phyloP scores from a whole-genome alignment of 1,140 invertebrate species.

The Calephelis nemesis region DNA sequence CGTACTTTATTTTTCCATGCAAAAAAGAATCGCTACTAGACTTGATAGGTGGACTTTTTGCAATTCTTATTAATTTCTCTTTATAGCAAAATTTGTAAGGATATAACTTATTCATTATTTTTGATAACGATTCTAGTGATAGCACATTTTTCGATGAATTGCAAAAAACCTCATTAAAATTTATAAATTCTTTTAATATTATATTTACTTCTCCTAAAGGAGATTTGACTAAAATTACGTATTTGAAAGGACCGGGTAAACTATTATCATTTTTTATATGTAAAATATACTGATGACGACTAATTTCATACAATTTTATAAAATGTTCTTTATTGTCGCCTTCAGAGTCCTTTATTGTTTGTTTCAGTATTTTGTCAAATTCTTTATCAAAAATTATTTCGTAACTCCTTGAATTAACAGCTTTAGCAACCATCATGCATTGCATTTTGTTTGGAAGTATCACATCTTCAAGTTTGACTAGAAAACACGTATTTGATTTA shows the following conservation, averaged over 20 bases:
- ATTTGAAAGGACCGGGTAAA: slow-evolving; percentile 18
- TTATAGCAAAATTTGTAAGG: slow-evolving; percentile 21
- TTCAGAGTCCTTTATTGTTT: slow-evolving; percentile 39
- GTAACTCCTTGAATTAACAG: slow-evolving; percentile 47
- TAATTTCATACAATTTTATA: slow-evolving; percentile 37
- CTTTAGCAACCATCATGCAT: slow-evolving; percentile 29
- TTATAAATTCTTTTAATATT: slow-evolving; percentile 30
- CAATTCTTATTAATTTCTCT: slow-evolving; percentile 25
- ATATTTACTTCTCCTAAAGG: slow-evolving; percentile 51
- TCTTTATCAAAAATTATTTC: slow-evolving; percentile 55
- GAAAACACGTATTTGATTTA: slow-evolving; percentile 2
- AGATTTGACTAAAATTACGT: slow-evolving; percentile 47
- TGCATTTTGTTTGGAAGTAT: slow-evolving; percentile 1
- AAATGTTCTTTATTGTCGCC: slow-evolving; percentile 32
- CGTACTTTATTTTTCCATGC: slow-evolving; percentile 36
- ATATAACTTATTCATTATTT: slow-evolving; percentile 30
- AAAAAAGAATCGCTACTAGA: slow-evolving; percentile 44
- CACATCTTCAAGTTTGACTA: slow-evolving; percentile 21
- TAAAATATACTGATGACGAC: slow-evolving; percentile 37
- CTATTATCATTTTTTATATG: slow-evolving; percentile 33
- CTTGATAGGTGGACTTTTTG: slow-evolving; percentile 21
- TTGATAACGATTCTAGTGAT: slow-evolving; percentile 30
- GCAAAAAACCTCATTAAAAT: background rate
- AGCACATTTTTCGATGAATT: slow-evolving; percentile 17
- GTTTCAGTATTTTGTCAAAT: slow-evolving; percentile 46